Conservation (phyloP, 2,888 invertebrate genomes). For the Dexiosoma caninum region DNA sequence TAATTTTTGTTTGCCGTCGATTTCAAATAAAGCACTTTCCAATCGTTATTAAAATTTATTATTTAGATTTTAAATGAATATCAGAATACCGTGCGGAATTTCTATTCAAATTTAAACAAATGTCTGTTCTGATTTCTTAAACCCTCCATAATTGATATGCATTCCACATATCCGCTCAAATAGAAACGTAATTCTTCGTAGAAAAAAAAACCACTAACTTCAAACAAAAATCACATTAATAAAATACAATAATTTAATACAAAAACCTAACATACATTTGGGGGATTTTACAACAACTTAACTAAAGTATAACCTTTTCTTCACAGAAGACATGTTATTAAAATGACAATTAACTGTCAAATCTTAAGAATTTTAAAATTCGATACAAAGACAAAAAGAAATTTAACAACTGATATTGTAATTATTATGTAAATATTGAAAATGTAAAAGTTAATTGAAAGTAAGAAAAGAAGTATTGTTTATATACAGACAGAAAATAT, state of each 20-base stretch:
- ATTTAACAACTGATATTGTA: slow-evolving; percentile 15
- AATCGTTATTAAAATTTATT: too few relatives aligned
- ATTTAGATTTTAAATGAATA: too few relatives aligned
- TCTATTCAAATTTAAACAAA: too few relatives aligned
- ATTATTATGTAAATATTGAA: slow-evolving; percentile 28
- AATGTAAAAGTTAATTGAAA: neutral
- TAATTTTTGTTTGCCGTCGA: too few relatives aligned
- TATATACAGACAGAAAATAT: slow-evolving; percentile 34
- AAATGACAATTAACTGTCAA: neutral
- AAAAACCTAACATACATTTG: neutral
- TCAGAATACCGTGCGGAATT: too few relatives aligned
- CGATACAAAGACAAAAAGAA: neutral
- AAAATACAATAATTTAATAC: neutral
- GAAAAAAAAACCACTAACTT: neutral
- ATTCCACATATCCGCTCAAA: slow-evolving; percentile 28
- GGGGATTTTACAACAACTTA: slow-evolving; percentile 2
- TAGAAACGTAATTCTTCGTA: neutral
- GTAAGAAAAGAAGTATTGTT: slow-evolving; percentile 16
- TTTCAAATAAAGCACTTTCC: too few relatives aligned
- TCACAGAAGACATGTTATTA: neutral
- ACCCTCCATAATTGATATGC: neutral
- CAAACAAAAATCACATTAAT: neutral
- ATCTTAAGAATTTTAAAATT: neutral
- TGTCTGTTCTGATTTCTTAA: too few relatives aligned
- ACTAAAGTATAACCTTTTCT: neutral